phyloP scores from a whole-genome alignment of 1,140 invertebrate species.

The Stenopsyche tienmushanensis region DNA sequence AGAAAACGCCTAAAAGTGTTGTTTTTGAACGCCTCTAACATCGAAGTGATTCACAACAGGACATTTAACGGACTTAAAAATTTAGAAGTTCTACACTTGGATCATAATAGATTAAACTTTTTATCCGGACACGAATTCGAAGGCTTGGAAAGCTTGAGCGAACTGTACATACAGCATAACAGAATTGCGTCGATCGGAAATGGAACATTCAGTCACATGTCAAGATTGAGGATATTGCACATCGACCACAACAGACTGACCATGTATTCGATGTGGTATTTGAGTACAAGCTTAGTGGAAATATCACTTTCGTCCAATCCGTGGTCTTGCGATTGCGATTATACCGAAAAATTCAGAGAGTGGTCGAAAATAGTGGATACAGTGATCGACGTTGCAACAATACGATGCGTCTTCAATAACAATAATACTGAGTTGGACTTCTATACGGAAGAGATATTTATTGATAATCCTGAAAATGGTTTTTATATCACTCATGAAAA shows the following conservation, averaged over 20 bases:
- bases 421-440: conserved; percentile 60
- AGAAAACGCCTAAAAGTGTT: conserved; percentile 80
- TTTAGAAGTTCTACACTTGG: conserved; percentile 77
- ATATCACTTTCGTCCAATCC: conserved; percentile 76
- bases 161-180: conserved; percentile 86
- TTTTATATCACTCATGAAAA: conserved; percentile 60
- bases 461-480: conserved; percentile 57
- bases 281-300: conserved; percentile 66
- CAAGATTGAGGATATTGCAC: conserved; percentile 68
- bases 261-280: conserved; percentile 74
- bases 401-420: conserved; percentile 62
- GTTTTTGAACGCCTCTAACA: conserved; percentile 81
- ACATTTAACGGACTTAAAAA: conserved; percentile 87
- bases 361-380: conserved; percentile 69
- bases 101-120: conserved; percentile 73
- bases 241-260: conserved; percentile 78
- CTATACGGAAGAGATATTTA: conserved; percentile 59
- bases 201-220: conserved; percentile 72
- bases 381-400: conserved; percentile 63
- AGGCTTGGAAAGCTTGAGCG: conserved; percentile 71
- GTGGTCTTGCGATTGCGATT: conserved; percentile 87
- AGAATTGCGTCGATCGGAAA: conserved; percentile 72
- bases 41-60: conserved; percentile 83
- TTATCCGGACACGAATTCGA: conserved; percentile 83
- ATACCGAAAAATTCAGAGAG: conserved; percentile 74